Conservation (phyloP, 2,888 invertebrate species). For the Allolobophora icterica region DNA sequence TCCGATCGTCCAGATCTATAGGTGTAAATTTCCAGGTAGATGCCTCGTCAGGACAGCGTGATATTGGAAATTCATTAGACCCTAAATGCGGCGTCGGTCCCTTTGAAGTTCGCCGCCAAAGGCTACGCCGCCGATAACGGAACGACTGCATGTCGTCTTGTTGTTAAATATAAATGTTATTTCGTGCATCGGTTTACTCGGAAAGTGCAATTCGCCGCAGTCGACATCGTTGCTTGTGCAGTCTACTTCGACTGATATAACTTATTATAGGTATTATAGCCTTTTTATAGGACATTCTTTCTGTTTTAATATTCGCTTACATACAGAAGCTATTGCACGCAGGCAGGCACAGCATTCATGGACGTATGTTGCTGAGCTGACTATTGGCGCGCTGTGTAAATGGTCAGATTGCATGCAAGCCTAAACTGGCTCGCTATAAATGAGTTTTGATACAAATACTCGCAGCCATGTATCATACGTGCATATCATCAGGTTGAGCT, state of each 20-base stretch:
- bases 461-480: background rate
- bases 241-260: background rate
- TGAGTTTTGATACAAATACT: too few relatives aligned
- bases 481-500: too few relatives aligned
- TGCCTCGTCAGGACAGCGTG: background rate
- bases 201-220: background rate
- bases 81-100: background rate
- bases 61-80: conserved; percentile 2
- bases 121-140: background rate
- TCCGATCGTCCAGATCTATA: background rate
- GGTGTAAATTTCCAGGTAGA: conserved; percentile 5
- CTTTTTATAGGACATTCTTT: background rate
- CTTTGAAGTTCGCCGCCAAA: conserved; percentile 4
- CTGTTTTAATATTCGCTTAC: background rate
- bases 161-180: background rate
- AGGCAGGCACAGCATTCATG: too few relatives aligned
- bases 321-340: background rate
- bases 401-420: background rate
- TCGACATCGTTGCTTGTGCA: background rate
- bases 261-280: too few relatives aligned
- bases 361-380: accelerated
- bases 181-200: conserved; percentile 9
- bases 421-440: background rate
- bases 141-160: background rate
- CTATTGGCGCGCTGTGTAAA: background rate